Evolutionary conservation across 2,888 invertebrate species (phyloP).

Genomic region (Diaprepes abbreviatus): DNA sequence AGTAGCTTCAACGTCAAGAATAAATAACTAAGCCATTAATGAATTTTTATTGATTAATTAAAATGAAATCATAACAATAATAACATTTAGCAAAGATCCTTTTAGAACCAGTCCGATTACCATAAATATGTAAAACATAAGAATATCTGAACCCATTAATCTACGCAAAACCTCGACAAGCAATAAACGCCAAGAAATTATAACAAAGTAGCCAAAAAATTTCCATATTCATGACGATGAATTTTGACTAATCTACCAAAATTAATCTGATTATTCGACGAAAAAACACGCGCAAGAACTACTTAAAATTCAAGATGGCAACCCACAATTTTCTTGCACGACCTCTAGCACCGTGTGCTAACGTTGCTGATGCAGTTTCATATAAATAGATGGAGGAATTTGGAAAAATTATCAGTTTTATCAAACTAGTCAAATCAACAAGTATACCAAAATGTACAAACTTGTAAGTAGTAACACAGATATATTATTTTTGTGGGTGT

Average conservation of each 20-base stretch:
- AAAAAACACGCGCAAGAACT: conserved; percentile 8
- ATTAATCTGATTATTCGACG: conserved; percentile 20
- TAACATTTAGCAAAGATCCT: neutral
- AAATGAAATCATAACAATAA: neutral
- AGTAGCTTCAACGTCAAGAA: too few relatives aligned
- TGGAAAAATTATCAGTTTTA: conserved; percentile 21
- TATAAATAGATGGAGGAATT: conserved; percentile 19
- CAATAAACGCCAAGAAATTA: conserved; percentile 4
- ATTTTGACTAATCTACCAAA: conserved; percentile 16
- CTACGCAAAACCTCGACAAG: neutral
- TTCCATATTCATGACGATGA: too few relatives aligned
- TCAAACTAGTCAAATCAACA: conserved; percentile 18
- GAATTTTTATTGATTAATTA: neutral
- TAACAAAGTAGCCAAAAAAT: conserved; percentile 2
- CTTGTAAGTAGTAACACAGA: too few relatives aligned
- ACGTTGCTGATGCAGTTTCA: conserved; percentile 7
- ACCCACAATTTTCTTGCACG: conserved; percentile 12
- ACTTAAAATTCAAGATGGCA: conserved; percentile 24
- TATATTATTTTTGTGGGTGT: too few relatives aligned
- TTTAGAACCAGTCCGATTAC: neutral
- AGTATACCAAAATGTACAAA: conserved; percentile 25
- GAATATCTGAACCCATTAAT: conserved; percentile 8
- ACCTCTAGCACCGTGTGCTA: conserved; percentile 16
- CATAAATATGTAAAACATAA: neutral
- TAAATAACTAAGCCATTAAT: too few relatives aligned